Percentiles rank a stretch among this genome's conserved stretches.
phyloP scores from a whole-genome alignment of 2,797 vertebrate species.

The Brachymystax lenok region DNA sequence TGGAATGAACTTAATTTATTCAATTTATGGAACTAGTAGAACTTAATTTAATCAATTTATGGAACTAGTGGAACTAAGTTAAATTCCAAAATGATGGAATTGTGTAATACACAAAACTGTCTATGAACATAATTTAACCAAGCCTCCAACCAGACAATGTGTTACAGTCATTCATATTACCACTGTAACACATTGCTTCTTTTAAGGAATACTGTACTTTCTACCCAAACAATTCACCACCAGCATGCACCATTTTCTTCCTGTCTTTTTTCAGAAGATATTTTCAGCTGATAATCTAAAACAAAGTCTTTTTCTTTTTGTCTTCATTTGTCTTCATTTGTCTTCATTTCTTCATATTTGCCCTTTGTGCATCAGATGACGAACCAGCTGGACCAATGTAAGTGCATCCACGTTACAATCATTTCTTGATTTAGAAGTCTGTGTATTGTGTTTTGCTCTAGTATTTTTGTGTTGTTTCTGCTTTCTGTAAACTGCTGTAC shows the following conservation, averaged over 20 bases:
- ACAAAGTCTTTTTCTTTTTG: neutral
- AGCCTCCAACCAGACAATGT: neutral
- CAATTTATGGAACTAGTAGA: neutral
- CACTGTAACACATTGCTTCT: slow-evolving; percentile 14
- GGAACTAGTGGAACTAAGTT: neutral
- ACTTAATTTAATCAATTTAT: neutral
- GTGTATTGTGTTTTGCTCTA: neutral
- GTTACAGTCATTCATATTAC: slow-evolving; percentile 7
- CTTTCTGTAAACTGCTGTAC: slow-evolving; percentile 17
- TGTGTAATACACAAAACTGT: neutral
- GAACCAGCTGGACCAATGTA: slow-evolving; percentile 96
- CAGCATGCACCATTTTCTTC: slow-evolving; percentile 31
- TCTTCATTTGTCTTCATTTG: slow-evolving; percentile 26
- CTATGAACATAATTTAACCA: neutral
- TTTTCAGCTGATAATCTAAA: slow-evolving; percentile 12
- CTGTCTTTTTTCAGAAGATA: neutral
- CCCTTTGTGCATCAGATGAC: slow-evolving; percentile 82
- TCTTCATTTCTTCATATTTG: slow-evolving; percentile 68
- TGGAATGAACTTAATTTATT: neutral
- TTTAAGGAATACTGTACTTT: too few relatives aligned
- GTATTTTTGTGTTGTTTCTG: slow-evolving; percentile 23
- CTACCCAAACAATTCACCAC: slow-evolving; percentile 17
- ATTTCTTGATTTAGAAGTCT: neutral
- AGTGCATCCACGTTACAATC: slow-evolving; percentile 66
- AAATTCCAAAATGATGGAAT: neutral